Base-by-base conservation (phyloP, 2,113 vertebrate genomes). In the Boulengeromyrus knoepffleri region DNA sequence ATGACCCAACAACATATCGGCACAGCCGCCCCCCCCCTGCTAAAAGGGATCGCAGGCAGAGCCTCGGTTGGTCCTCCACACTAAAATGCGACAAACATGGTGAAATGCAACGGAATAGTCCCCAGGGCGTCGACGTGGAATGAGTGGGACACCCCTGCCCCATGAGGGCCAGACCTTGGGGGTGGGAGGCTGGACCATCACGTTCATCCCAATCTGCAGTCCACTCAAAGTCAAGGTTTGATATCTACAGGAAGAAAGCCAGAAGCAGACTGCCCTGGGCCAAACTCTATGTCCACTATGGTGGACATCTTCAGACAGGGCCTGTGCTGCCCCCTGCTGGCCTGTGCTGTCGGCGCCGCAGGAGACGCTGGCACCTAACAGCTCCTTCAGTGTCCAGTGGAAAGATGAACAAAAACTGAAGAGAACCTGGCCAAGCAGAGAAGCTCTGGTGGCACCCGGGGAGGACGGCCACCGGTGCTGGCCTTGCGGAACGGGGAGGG, bases 171-270 rank as follows among this genome's bases (percentile, higher is more conserved):
- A n/a, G n/a, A 24, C 17, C 31, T 74, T 13, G 66, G 66, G 66
- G 66, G 53, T 56, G 53, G 53, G n/a, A 3, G 70, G 27, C 12
- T 77, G 70, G 36, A 77, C 70, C 49, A 7, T 85, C 49, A 8
- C 15, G 52, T 89, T 52, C 83, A 52, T 85, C 84, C 83, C 21
- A 52, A 80, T 89, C 50, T 85, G 89, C 52, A 89, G 77, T 89
- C 89, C 80, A 31, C 77, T 62, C 52, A 58, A 89, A 45, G 36
- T 56, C 80, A 56, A 42, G 19, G 9, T 27, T 58, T 62, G 21
- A 80, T 85, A 85, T 85, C 77, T 58, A 85, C 89, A 89, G 52
- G 42, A n/a, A 12, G 47, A 8, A 49, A 89, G 49, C 27, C 27
- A 77, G 50, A 83, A 89, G 53, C 50, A 58, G 21, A 17, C 21